Evolutionary conservation across 2,113 vertebrate species (phyloP).

Genomic region (Anas platyrhynchos): DNA sequence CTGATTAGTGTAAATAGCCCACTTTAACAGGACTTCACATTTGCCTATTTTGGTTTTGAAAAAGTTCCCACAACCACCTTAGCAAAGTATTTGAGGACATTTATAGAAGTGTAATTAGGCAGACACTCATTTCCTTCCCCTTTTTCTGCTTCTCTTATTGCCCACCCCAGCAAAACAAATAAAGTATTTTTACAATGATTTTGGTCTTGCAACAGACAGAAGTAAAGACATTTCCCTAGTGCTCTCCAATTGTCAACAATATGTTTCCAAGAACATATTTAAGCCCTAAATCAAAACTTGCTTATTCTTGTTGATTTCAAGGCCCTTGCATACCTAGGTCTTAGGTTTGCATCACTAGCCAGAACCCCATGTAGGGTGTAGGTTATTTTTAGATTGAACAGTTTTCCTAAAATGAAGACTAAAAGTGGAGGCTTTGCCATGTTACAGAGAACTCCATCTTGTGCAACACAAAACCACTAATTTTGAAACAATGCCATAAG

Average conservation of each 20-base stretch:
- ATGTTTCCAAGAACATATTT: not conserved
- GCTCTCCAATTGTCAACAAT: not conserved
- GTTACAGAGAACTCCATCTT: slow-evolving; percentile 15
- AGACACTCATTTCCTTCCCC: slow-evolving; percentile 12
- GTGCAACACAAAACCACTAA: slow-evolving; percentile 36
- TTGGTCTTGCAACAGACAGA: not conserved
- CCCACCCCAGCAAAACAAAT: not conserved
- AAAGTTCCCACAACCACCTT: not conserved
- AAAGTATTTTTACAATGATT: not conserved
- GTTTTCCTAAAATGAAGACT: not conserved
- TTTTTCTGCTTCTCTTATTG: not conserved
- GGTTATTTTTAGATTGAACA: not conserved
- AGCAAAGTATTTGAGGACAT: slow-evolving; percentile 26
- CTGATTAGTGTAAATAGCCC: not conserved
- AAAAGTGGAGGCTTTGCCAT: not conserved
- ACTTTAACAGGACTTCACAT: not conserved
- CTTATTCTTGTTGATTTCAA: not conserved
- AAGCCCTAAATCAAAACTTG: not conserved
- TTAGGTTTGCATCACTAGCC: not conserved
- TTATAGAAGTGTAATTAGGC: slow-evolving; percentile 29
- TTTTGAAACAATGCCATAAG: slow-evolving; percentile 51
- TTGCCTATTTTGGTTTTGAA: slow-evolving; percentile 3
- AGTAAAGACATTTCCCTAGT: slow-evolving; percentile 6
- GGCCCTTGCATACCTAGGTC: not conserved
- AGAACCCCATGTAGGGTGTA: not conserved